These are phyloP conservation scores for Latheticus oryzae DNA, from an alignment of 2,888 invertebrate species.

Conservation along the genomic window DNA sequence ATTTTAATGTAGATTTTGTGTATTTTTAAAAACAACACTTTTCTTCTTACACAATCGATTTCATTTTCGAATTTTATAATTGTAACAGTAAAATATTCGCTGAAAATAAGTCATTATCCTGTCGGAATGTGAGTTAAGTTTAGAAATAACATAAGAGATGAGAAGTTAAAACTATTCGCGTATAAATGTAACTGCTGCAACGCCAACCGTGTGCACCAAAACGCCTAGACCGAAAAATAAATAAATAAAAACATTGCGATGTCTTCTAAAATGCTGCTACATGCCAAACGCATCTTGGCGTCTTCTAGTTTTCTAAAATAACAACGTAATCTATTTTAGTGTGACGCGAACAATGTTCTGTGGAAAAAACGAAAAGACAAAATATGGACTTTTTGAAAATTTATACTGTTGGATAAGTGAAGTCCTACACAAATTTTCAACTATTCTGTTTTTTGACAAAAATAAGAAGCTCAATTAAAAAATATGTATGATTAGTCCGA, in stretches of 20 bases:
- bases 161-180: conserved; percentile 30
- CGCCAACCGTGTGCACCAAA: conserved; percentile 31
- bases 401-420: too few species aligned
- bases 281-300: conserved; percentile 48
- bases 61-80: too few species aligned
- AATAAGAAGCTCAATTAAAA: too few species aligned
- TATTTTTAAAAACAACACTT: too few species aligned
- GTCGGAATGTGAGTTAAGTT: conserved; percentile 38
- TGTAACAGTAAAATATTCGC: conserved; percentile 5
- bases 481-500: too few species aligned
- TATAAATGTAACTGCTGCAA: conserved; percentile 24
- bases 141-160: conserved; percentile 22
- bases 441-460: too few species aligned
- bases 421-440: too few species aligned
- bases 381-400: too few species aligned
- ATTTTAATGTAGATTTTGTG: too few species aligned
- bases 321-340: conserved; percentile 26
- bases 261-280: conserved; percentile 30
- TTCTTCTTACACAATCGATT: too few species aligned
- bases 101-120: conserved; percentile 36
- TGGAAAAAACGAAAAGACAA: conserved; percentile 9
- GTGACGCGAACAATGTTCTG: conserved; percentile 15
- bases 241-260: conserved; percentile 25
- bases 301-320: conserved; percentile 47
- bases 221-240: conserved; percentile 35